Conservation (phyloP, 2,888 invertebrate species). For the Protonemura montana region DNA sequence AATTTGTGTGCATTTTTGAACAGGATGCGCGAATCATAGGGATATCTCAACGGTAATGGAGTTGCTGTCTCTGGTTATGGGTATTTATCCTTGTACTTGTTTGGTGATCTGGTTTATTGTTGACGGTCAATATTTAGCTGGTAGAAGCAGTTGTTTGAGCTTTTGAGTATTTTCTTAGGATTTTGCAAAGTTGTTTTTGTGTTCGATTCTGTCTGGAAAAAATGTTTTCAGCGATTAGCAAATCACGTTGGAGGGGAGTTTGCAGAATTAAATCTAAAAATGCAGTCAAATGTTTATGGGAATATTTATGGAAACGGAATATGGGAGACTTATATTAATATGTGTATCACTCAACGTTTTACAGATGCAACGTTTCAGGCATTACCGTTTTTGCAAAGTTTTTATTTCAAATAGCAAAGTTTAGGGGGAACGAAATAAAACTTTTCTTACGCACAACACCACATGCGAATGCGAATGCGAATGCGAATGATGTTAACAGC, state of each 20-base stretch:
- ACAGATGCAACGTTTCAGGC: background rate
- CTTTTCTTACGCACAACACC: background rate
- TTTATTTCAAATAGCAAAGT: background rate
- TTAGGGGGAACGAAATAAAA: background rate
- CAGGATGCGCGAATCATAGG: background rate
- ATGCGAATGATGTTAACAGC: background rate
- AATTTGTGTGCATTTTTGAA: constrained; percentile 2
- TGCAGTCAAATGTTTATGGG: too few relatives aligned
- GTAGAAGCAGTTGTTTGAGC: background rate
- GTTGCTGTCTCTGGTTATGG: background rate
- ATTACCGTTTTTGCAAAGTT: background rate
- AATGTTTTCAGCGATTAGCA: too few relatives aligned
- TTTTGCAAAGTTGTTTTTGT: too few relatives aligned
- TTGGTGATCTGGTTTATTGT: background rate
- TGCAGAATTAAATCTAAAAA: too few relatives aligned
- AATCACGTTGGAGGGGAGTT: too few relatives aligned
- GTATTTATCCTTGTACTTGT: background rate
- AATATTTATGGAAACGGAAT: too few relatives aligned
- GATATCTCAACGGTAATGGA: background rate
- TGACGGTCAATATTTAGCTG: background rate
- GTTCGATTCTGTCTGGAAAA: too few relatives aligned
- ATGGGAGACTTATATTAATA: too few relatives aligned
- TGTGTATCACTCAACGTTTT: too few relatives aligned
- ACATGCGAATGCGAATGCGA: background rate
- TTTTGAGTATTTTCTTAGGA: background rate